These are phyloP conservation scores for Channallabes apus DNA, from an alignment of 2,797 vertebrate genomes.

Conservation along the genomic window DNA sequence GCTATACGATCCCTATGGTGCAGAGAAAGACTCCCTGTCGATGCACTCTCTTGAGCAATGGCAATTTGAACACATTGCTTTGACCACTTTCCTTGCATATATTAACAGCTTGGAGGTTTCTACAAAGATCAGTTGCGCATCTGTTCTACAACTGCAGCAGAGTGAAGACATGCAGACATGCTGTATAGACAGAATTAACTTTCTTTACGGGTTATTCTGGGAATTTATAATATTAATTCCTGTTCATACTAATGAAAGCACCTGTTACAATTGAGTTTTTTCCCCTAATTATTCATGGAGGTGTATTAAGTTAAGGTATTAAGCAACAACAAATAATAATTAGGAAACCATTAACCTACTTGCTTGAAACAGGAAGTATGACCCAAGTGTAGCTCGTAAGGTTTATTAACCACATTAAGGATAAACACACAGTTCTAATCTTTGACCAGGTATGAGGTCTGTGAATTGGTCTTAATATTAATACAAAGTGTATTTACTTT, in stretches of 20 bases:
- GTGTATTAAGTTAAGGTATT: constrained; percentile 12
- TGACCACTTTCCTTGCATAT: constrained; percentile 17
- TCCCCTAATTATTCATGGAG: constrained; percentile 20
- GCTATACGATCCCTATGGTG: background rate
- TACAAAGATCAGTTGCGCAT: background rate
- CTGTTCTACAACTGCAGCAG: background rate
- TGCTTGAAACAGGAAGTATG: background rate
- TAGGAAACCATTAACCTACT: constrained; percentile 29
- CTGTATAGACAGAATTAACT: constrained; percentile 1
- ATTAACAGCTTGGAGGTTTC: constrained; percentile 19
- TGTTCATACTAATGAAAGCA: constrained; percentile 17
- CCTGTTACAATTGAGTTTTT: background rate
- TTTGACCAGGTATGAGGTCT: background rate
- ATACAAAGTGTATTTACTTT: too few species aligned
- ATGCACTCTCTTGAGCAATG: constrained; percentile 14
- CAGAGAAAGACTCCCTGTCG: background rate
- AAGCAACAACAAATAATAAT: constrained; percentile 16
- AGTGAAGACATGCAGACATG: constrained; percentile 1
- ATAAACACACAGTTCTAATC: constrained; percentile 5
- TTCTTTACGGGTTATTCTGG: background rate
- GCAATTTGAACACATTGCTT: background rate
- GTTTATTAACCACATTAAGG: constrained; percentile 9
- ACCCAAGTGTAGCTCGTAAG: background rate
- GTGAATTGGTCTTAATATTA: background rate
- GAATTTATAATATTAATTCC: constrained; percentile 21